Percentiles rank a stretch among this genome's conserved stretches.
Conservation (phyloP, 1,140 invertebrate genomes). For the Matsumurasca onukii region DNA sequence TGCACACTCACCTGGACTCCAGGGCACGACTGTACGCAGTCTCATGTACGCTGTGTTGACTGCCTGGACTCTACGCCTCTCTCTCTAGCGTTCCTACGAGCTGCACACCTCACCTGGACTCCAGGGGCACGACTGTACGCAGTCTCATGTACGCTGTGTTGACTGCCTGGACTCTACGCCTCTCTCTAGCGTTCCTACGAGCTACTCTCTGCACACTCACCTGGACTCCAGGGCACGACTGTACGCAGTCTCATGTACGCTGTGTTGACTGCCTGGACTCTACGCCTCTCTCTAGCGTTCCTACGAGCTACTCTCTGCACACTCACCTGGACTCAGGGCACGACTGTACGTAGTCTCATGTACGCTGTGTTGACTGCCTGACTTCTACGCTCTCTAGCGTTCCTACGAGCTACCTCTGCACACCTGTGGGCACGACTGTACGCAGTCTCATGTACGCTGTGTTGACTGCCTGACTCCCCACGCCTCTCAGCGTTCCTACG, state of each 20-base stretch:
- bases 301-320: conserved; percentile 58
- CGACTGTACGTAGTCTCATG: too few species aligned
- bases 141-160: conserved; percentile 55
- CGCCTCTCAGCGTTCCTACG: conserved; percentile 57
- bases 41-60: too few species aligned
- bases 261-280: conserved; percentile 58
- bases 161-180: conserved; percentile 57
- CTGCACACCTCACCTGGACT: too few species aligned
- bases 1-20: too few species aligned
- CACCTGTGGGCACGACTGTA: conserved; percentile 52
- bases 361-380: conserved; percentile 57
- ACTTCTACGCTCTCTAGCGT: conserved; percentile 57
- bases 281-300: conserved; percentile 57
- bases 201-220: too few species aligned
- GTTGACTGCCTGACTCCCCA: conserved; percentile 58
- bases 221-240: conserved; percentile 52
- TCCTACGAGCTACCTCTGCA: conserved; percentile 57
- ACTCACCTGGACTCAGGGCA: too few species aligned
- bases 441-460: conserved; percentile 53
- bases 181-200: conserved; percentile 57
- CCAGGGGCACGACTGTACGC: conserved; percentile 52
- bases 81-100: too few species aligned
- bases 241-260: conserved; percentile 54
- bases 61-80: too few species aligned
- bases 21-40: too few species aligned